A percentile compares a stretch with the other conserved stretches of the same genome.
These are phyloP conservation scores for Oligia fasciuncula DNA, from an alignment of 2,888 invertebrate species.

Conservation along the genomic window DNA sequence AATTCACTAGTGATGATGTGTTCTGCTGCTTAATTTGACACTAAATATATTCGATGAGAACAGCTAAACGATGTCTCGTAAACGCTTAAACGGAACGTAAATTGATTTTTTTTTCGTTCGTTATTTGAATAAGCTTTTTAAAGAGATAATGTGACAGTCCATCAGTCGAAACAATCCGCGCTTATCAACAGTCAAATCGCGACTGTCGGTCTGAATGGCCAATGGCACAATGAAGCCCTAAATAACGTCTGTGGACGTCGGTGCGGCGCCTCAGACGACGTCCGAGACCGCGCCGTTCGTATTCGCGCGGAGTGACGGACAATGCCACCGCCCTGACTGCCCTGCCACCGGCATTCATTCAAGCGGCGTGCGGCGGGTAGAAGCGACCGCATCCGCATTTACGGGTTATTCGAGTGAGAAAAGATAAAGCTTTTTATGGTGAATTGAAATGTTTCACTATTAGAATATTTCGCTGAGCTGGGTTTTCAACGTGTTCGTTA, in stretches of 20 bases:
- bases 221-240: constrained; percentile 88
- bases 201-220: constrained; percentile 79
- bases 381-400: constrained; percentile 78
- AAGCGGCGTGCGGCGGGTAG: constrained; percentile 68
- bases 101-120: constrained; percentile 61
- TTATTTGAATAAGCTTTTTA: constrained; percentile 68
- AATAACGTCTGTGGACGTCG: constrained; percentile 86
- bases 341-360: constrained; percentile 79
- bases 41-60: constrained; percentile 79
- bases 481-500: constrained; percentile 64
- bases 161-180: constrained; percentile 84
- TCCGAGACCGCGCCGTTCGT: constrained; percentile 73
- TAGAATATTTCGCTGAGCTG: constrained; percentile 67
- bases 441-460: constrained; percentile 75
- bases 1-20: constrained; percentile 85
- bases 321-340: constrained; percentile 84
- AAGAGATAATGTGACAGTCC: constrained; percentile 82
- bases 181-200: constrained; percentile 86
- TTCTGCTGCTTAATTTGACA: constrained; percentile 87
- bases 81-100: constrained; percentile 57
- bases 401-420: constrained; percentile 79
- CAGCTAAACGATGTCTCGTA: constrained; percentile 66
- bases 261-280: constrained; percentile 86
- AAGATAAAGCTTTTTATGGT: constrained; percentile 75
- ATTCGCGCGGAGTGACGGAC: constrained; percentile 83